Evolutionary conservation across 2,797 vertebrate species (phyloP).

Genomic region (Telmatherina bonti): DNA sequence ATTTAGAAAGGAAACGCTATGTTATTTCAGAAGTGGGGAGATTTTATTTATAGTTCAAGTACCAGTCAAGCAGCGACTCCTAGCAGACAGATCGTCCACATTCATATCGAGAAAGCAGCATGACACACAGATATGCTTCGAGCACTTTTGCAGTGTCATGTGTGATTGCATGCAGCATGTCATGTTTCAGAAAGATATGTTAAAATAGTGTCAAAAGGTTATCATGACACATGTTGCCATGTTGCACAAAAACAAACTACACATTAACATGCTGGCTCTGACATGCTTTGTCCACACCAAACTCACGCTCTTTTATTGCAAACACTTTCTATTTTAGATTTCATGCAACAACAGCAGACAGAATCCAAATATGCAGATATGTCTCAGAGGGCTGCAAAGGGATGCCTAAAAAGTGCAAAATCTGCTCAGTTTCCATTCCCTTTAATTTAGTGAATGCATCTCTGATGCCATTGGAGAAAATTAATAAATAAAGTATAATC

Average conservation of each 20-base stretch:
- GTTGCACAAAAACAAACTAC: background rate
- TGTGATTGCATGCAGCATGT: background rate
- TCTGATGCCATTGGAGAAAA: background rate
- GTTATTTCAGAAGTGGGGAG: background rate
- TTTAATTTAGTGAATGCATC: background rate
- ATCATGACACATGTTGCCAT: no score
- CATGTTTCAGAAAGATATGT: background rate
- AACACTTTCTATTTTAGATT: no score
- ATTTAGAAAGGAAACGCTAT: background rate
- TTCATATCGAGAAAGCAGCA: background rate
- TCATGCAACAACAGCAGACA: no score
- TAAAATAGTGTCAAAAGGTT: background rate
- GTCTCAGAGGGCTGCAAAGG: background rate
- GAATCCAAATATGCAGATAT: background rate
- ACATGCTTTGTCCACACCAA: background rate
- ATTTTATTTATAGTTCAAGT: background rate
- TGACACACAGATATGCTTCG: background rate
- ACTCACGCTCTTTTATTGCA: background rate
- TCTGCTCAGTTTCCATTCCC: background rate
- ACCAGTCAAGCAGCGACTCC: background rate
- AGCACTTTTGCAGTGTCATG: background rate
- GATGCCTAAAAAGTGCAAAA: background rate
- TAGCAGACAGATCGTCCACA: background rate
- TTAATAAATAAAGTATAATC: background rate
- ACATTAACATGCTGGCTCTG: background rate